Evolutionary conservation across 2,797 vertebrate genomes (phyloP).

Genomic region (Thunnus albacares): DNA sequence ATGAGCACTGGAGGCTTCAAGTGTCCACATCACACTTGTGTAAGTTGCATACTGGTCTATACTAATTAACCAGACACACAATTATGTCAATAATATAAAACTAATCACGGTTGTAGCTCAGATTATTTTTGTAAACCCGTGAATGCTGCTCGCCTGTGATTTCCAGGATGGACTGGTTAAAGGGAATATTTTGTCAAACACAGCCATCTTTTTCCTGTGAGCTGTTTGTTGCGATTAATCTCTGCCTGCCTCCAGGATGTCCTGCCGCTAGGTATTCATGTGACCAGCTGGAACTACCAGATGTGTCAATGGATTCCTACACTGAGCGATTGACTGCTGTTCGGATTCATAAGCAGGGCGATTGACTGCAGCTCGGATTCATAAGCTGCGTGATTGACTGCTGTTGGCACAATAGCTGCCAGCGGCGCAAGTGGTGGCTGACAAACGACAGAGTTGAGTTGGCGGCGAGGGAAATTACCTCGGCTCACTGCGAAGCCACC

Average conservation of each 20-base stretch:
- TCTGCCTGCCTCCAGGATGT: slow-evolving; percentile 41
- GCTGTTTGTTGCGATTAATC: slow-evolving; percentile 55
- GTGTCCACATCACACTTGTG: too few species aligned
- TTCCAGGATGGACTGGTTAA: not conserved
- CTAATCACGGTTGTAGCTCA: too few species aligned
- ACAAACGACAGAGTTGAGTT: slow-evolving; percentile 80
- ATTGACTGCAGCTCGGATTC: slow-evolving; percentile 82
- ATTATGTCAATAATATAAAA: too few species aligned
- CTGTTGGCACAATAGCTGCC: slow-evolving; percentile 84
- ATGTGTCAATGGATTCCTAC: slow-evolving; percentile 76
- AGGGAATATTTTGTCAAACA: slow-evolving; percentile 26
- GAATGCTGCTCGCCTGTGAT: too few species aligned
- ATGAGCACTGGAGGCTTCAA: too few species aligned
- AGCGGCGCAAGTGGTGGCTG: slow-evolving; percentile 79
- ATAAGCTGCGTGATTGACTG: slow-evolving; percentile 85
- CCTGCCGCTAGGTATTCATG: slow-evolving; percentile 56
- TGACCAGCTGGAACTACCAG: slow-evolving; percentile 74
- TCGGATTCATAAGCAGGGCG: slow-evolving; percentile 80
- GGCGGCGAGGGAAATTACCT: slow-evolving; percentile 84
- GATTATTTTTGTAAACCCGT: too few species aligned
- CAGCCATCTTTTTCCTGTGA: slow-evolving; percentile 15
- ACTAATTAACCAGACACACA: too few species aligned
- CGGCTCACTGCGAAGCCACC: slow-evolving; percentile 69
- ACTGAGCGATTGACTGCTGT: slow-evolving; percentile 78
- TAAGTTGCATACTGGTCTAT: too few species aligned